phyloP scores from a whole-genome alignment of 1,140 invertebrate genomes.

The Aphelinus atriplicis region DNA sequence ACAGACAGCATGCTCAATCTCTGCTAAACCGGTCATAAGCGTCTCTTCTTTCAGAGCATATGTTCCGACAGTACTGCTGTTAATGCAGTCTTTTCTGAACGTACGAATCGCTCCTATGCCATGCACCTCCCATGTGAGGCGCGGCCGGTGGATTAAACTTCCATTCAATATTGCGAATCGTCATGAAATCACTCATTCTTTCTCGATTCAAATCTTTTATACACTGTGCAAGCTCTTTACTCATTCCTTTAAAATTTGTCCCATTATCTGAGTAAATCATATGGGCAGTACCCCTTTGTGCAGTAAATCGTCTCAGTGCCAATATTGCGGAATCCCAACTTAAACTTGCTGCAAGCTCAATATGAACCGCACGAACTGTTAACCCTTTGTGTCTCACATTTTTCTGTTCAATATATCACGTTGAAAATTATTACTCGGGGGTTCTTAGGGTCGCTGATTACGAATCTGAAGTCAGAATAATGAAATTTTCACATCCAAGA shows the following conservation, averaged over 20 bases:
- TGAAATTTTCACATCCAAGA: too few species aligned
- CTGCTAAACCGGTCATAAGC: constrained; percentile 5
- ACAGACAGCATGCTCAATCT: constrained; percentile 21
- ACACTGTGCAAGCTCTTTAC: constrained; percentile 2
- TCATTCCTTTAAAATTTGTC: constrained; percentile 5
- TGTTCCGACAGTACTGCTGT: not conserved
- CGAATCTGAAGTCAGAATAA: too few species aligned
- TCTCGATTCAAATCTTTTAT: not conserved
- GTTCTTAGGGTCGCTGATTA: too few species aligned
- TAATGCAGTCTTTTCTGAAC: constrained; percentile 16
- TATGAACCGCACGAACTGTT: constrained; percentile 44
- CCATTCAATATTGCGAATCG: constrained; percentile 40
- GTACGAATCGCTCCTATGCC: constrained; percentile 40
- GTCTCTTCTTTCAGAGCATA: constrained; percentile 11
- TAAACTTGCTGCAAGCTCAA: constrained; percentile 44
- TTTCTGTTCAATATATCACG: too few species aligned
- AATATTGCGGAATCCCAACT: constrained; percentile 43
- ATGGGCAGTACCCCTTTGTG: not conserved
- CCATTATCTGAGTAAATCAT: constrained; percentile 27
- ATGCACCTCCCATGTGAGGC: constrained; percentile 50
- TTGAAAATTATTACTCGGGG: too few species aligned
- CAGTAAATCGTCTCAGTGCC: not conserved
- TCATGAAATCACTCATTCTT: not conserved
- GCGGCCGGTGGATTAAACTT: constrained; percentile 49
- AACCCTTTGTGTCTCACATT: not conserved